Base-by-base conservation (phyloP, 2,113 vertebrate species). In the Dascyllus trimaculatus region DNA sequence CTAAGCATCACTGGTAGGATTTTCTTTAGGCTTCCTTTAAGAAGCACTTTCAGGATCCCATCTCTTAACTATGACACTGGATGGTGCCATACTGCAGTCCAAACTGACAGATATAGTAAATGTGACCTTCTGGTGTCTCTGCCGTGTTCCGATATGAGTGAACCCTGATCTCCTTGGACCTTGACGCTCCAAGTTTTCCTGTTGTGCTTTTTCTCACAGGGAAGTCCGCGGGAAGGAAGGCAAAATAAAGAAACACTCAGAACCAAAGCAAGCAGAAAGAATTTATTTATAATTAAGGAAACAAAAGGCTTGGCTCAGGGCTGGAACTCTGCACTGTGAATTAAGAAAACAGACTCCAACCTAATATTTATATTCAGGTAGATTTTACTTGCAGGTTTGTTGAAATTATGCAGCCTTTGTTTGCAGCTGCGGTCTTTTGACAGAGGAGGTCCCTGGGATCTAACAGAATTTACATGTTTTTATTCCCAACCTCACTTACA, bases 401-500 rank as follows among this genome's bases (percentile, higher is more conserved):
- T 43, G 7, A 8, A 35, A 5, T 35, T 35, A 35, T 35, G 15
- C 11, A 43, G 40, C 4, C 11, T 43, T 43, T 15, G 8, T 9
- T 24, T 74, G 63, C 54, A 72, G 32, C 24, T 57, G 8, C 43
- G 14, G 9, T 14, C 0, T 24, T 21, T 10, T 18, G 2, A 18
- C 78, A 71, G 32, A 25, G 83, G 85, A 52, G 0, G 81, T 59
- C 73, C 19, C n/a, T 63, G 59, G 72, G 52, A 11, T 14, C 3
- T 40, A 10, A 78, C 14, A 68, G 7, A 11, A 48, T 11, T 6
- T 4, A 58, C 40, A 15, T 15, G 3, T 14, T 59, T 0, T n/a
- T 11, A 52, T 1, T 15, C 10, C 13, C 35, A 73, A 1, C 9
- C 14, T 19, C 38, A 40, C 11, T 18, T 21, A 32, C 49, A 6